A percentile compares a stretch with the other conserved stretches of the same genome.
Conservation (phyloP, 2,113 vertebrate species). For the Chelonoidis abingdonii region DNA sequence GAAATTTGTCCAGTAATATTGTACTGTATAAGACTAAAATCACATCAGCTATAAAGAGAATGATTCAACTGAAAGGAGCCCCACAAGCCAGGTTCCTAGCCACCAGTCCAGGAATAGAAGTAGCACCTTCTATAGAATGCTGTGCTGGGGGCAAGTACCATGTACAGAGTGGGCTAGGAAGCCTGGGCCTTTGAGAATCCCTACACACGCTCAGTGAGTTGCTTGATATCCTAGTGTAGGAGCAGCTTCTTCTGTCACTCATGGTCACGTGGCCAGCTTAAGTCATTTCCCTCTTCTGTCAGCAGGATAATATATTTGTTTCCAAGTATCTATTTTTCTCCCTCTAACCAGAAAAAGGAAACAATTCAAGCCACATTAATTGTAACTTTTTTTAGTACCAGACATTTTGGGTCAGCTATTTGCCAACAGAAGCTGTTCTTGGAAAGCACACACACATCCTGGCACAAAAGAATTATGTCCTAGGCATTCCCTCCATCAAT, state of each 20-base stretch:
- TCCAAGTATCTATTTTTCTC: not conserved
- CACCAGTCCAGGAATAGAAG: not conserved
- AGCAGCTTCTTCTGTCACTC: not conserved
- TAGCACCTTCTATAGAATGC: not conserved
- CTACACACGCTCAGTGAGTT: not conserved
- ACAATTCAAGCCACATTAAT: slow-evolving; percentile 4
- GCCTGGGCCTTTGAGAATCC: not conserved
- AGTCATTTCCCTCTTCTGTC: slow-evolving; percentile 19
- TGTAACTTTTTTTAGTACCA: not conserved
- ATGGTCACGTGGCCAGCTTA: not conserved
- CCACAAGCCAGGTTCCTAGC: not conserved
- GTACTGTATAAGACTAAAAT: not conserved
- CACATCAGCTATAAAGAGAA: not conserved
- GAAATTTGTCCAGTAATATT: fast-evolving
- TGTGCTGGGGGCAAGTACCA: not conserved
- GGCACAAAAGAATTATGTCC: not conserved
- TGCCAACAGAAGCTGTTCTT: slow-evolving; percentile 13
- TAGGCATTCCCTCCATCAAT: not conserved
- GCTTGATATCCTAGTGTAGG: not conserved
- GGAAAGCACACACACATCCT: not conserved
- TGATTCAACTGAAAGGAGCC: not conserved
- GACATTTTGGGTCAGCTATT: not conserved
- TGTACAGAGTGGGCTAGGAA: fast-evolving
- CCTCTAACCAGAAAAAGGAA: not conserved
- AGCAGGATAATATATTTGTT: not conserved